Evolutionary conservation across 2,797 vertebrate species (phyloP).

Genomic region (Eulemur coronatus): DNA sequence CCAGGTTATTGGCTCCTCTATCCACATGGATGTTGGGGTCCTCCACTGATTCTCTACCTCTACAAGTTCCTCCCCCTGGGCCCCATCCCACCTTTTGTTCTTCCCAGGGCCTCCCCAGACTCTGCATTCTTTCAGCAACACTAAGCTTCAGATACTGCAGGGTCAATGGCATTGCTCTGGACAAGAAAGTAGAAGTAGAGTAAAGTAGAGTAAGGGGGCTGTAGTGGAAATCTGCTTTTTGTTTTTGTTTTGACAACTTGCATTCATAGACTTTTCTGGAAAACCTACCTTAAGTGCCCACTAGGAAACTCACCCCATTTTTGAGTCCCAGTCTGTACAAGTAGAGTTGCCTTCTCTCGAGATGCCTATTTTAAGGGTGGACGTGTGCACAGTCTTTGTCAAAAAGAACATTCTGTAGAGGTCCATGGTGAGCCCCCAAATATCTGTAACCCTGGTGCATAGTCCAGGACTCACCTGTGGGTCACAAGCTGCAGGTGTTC

Average conservation of each 20-base stretch:
- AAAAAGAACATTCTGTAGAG: constrained; percentile 52
- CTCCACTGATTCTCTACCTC: neutral
- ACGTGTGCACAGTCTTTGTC: neutral
- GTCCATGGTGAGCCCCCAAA: constrained; percentile 85
- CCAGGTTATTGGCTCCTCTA: neutral
- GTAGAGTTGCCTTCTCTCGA: neutral
- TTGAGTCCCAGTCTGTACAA: neutral
- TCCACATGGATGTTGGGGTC: neutral
- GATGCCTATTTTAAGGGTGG: neutral
- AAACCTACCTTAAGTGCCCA: neutral
- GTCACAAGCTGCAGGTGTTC: constrained; percentile 93
- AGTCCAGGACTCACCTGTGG: constrained; percentile 90
- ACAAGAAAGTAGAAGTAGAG: neutral
- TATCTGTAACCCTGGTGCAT: constrained; percentile 85
- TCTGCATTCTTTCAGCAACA: neutral
- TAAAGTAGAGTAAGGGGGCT: neutral
- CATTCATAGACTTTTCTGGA: neutral
- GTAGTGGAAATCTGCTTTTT: neutral
- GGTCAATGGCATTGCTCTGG: neutral
- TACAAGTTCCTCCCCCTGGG: neutral
- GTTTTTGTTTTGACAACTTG: neutral
- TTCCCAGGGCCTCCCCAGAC: neutral
- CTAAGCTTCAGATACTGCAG: neutral
- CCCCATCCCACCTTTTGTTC: neutral
- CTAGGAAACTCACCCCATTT: neutral